A percentile compares a stretch with the other conserved stretches of the same genome.
These are phyloP conservation scores for Centropyge bicolor DNA, from an alignment of 2,797 vertebrate genomes.

Conservation along the genomic window DNA sequence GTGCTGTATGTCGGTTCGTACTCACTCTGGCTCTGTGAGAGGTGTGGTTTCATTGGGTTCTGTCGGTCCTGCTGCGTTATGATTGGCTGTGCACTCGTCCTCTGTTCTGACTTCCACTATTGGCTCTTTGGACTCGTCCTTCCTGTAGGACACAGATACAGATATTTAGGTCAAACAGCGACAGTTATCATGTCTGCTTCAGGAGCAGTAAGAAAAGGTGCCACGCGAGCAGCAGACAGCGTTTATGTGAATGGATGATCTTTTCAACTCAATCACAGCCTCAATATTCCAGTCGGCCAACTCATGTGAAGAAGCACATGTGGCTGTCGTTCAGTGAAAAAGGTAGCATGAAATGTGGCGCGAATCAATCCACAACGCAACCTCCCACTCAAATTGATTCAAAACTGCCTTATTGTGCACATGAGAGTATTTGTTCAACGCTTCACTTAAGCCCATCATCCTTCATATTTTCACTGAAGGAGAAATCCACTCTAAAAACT, in stretches of 20 bases:
- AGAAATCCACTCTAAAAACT: constrained; percentile 35
- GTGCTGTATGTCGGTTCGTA: constrained; percentile 39
- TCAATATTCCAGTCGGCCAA: neutral
- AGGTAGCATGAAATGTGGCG: constrained; percentile 17
- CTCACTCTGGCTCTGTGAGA: constrained; percentile 97
- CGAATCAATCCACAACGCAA: constrained; percentile 40
- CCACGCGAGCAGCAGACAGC: neutral
- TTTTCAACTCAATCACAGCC: constrained; percentile 12
- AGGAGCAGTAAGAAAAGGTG: constrained; percentile 5
- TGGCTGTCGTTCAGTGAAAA: constrained; percentile 31
- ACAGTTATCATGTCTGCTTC: neutral
- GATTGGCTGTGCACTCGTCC: constrained; percentile 96
- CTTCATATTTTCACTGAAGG: constrained; percentile 30
- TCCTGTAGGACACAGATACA: constrained; percentile 83
- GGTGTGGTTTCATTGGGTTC: constrained; percentile 99
- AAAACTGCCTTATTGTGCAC: constrained; percentile 28
- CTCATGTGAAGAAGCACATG: constrained; percentile 1
- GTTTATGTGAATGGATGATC: constrained; percentile 15
- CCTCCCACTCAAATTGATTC: constrained; percentile 47
- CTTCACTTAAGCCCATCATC: constrained; percentile 24
- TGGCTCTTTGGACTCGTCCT: constrained; percentile 98
- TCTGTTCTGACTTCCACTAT: constrained; percentile 97
- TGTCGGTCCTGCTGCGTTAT: constrained; percentile 93
- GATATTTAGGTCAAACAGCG: constrained; percentile 7
- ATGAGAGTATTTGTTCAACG: constrained; percentile 27